Evolutionary conservation across 2,113 vertebrate species (phyloP).

Genomic region (Hiodon tergisus): DNA sequence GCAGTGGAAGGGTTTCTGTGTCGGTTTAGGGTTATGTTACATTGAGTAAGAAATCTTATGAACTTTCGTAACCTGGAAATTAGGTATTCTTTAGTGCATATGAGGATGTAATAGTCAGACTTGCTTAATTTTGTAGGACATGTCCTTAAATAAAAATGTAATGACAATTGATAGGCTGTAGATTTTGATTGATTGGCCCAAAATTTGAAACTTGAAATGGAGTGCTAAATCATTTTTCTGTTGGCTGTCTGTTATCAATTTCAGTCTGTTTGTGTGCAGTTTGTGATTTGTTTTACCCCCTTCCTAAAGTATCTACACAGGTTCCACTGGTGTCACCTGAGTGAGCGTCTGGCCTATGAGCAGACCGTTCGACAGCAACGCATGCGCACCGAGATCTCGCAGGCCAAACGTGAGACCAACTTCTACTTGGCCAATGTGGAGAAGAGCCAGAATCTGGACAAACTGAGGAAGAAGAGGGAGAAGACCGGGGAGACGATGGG

Average conservation of each 20-base stretch:
- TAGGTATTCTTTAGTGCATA: too few species aligned
- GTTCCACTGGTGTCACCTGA: slow-evolving; percentile 85
- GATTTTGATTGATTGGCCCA: too few species aligned
- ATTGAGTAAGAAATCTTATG: too few species aligned
- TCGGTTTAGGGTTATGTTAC: too few species aligned
- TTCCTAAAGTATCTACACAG: slow-evolving; percentile 77
- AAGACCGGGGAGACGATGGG: slow-evolving; percentile 44
- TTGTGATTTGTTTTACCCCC: background rate
- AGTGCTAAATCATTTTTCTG: background rate
- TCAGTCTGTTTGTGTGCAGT: background rate
- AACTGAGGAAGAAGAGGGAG: slow-evolving; percentile 45
- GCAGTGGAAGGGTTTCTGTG: too few species aligned
- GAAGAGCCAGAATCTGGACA: slow-evolving; percentile 65
- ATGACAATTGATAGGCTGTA: too few species aligned
- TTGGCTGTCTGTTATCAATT: background rate
- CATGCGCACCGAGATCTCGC: slow-evolving; percentile 75
- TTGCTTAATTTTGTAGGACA: too few species aligned
- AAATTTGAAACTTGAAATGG: background rate
- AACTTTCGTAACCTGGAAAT: too few species aligned
- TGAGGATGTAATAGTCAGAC: too few species aligned
- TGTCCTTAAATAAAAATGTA: too few species aligned
- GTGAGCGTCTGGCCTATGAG: slow-evolving; percentile 79
- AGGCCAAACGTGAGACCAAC: slow-evolving; percentile 80
- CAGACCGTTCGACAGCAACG: slow-evolving; percentile 75
- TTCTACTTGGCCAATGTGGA: slow-evolving; percentile 83